Percentiles rank a stretch among this genome's conserved stretches.
Conservation (phyloP, 2,888 invertebrate genomes). For the Antitype chi region DNA sequence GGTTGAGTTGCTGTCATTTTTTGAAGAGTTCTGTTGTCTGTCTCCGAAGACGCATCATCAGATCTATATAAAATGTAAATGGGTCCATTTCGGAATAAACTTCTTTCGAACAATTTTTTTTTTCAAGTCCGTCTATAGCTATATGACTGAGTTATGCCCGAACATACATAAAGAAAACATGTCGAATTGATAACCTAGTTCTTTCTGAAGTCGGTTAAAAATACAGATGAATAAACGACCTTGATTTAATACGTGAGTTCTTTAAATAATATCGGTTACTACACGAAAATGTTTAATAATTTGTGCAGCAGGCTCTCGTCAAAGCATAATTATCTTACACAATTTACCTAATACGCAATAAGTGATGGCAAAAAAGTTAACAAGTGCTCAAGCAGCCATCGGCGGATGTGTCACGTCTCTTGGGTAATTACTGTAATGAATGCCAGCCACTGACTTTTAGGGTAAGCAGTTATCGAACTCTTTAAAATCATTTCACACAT, state of each 20-base stretch:
- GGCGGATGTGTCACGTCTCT: constrained; percentile 57
- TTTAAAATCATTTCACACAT: constrained; percentile 44
- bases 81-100: too few species aligned
- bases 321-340: constrained; percentile 8
- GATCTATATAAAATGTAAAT: too few species aligned
- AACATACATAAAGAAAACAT: too few species aligned
- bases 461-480: constrained; percentile 30
- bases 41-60: too few species aligned
- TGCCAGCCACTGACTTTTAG: constrained; percentile 68
- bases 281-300: neutral
- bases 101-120: too few species aligned
- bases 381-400: constrained; percentile 7
- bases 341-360: constrained; percentile 48
- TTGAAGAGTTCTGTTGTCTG: too few species aligned
- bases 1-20: too few species aligned
- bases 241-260: neutral
- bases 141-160: too few species aligned
- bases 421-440: constrained; percentile 62
- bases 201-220: too few species aligned
- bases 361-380: constrained; percentile 41
- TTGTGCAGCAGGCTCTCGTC: neutral
- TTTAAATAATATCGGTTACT: neutral
- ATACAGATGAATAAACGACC: neutral
- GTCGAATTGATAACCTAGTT: too few species aligned
- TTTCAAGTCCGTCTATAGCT: too few species aligned